Evolutionary conservation across 2,888 invertebrate species (phyloP).

Genomic region (Alloplasta piceator): DNA sequence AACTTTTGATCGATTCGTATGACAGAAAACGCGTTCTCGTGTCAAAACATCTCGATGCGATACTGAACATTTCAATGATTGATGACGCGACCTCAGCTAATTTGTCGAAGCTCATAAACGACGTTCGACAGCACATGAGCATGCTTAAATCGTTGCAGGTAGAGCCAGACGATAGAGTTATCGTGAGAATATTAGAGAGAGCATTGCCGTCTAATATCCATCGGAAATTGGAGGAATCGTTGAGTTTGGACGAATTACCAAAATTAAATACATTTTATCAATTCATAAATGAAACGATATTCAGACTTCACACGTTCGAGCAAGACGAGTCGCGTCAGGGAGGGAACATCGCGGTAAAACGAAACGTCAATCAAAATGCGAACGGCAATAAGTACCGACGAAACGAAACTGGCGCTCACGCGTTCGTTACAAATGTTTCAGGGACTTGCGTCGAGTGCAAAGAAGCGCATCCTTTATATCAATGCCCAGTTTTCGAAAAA

Average conservation of each 20-base stretch:
- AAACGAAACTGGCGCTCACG: no score
- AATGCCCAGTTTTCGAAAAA: no score
- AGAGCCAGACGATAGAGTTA: conserved; percentile 29
- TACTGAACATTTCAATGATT: conserved; percentile 41
- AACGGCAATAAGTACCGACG: no score
- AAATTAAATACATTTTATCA: conserved; percentile 24
- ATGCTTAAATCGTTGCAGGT: conserved; percentile 64
- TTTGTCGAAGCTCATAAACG: conserved; percentile 45
- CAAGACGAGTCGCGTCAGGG: conserved; percentile 22
- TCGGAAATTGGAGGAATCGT: conserved; percentile 34
- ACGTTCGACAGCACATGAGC: conserved; percentile 63
- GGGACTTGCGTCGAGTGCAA: no score
- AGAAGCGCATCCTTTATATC: no score
- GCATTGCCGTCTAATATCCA: conserved; percentile 30
- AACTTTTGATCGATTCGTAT: conserved; percentile 42
- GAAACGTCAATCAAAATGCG: no score
- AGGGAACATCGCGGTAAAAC: conserved; percentile 1
- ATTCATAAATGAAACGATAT: conserved; percentile 24
- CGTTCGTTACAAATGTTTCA: no score
- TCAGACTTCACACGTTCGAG: conserved; percentile 19
- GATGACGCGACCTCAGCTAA: conserved; percentile 12
- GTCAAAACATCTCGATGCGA: background rate
- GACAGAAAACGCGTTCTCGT: conserved; percentile 54
- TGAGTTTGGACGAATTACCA: conserved; percentile 10
- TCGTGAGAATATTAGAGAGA: conserved; percentile 28